Evolutionary conservation across 2,113 vertebrate species (phyloP).

Genomic region (Andinoacara biseriatus): DNA sequence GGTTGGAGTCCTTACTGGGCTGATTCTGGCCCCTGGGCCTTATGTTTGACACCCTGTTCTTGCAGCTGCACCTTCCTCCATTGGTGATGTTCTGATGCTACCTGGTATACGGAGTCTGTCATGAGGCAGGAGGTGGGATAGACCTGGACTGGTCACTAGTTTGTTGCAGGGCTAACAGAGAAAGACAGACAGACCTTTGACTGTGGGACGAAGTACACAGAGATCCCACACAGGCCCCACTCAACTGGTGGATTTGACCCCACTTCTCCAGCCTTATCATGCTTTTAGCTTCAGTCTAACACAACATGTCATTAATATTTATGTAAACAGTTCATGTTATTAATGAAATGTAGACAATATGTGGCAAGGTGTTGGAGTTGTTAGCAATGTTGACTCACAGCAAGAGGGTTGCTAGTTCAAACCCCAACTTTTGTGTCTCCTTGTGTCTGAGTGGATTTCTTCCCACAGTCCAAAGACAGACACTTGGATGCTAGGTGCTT

Average conservation of each 20-base stretch:
- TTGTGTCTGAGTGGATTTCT: background rate
- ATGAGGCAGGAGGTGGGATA: background rate
- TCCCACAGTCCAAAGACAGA: background rate
- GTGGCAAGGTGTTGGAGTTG: no score
- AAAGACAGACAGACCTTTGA: background rate
- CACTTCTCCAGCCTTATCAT: background rate
- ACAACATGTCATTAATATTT: no score
- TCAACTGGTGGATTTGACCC: background rate
- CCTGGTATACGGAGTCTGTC: background rate
- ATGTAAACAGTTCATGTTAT: no score
- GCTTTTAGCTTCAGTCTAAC: no score
- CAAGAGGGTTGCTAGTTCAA: no score
- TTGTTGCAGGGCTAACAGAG: background rate
- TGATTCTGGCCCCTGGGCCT: background rate
- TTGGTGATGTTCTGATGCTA: background rate
- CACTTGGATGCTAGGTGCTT: background rate
- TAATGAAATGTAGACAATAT: no score
- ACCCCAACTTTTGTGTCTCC: background rate
- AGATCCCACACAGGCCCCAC: background rate
- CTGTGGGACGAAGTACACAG: background rate
- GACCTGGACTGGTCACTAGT: rapidly evolving
- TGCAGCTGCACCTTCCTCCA: no score
- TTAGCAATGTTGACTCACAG: no score
- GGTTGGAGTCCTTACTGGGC: background rate
- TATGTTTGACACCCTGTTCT: no score